Conservation (phyloP, 1,140 invertebrate genomes). For the Dreissena rostriformis region DNA sequence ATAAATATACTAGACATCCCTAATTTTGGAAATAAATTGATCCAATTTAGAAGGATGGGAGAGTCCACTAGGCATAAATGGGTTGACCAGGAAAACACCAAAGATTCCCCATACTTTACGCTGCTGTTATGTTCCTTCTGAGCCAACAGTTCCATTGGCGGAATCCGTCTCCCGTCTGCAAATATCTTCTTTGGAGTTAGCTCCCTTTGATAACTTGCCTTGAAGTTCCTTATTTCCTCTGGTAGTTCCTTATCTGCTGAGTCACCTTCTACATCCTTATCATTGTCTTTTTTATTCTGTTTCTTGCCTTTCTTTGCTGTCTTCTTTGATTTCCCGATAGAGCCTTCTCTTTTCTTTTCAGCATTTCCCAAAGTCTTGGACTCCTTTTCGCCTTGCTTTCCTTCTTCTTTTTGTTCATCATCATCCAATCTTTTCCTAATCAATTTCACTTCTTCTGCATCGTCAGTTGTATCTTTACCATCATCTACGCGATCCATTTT, state of each 20-base stretch:
- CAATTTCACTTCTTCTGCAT: slow-evolving; percentile 16
- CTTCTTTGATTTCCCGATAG: not conserved
- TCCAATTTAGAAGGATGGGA: no score
- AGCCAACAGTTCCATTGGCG: slow-evolving; percentile 72
- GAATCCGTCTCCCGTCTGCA: slow-evolving; percentile 72
- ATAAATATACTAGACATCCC: no score
- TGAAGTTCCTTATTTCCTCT: slow-evolving; percentile 72
- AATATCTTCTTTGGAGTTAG: slow-evolving; percentile 76
- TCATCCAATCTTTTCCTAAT: slow-evolving; percentile 9
- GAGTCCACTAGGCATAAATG: no score
- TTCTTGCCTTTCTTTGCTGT: not conserved
- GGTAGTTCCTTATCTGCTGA: slow-evolving; percentile 52
- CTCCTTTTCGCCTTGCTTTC: not conserved
- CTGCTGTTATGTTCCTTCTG: slow-evolving; percentile 77
- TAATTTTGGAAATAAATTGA: no score
- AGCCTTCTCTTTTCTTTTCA: not conserved
- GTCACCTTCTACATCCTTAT: not conserved
- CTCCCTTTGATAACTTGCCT: slow-evolving; percentile 66
- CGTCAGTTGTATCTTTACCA: not conserved
- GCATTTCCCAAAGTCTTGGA: no score
- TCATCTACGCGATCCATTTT: not conserved
- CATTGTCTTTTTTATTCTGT: slow-evolving; percentile 11
- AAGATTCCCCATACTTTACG: slow-evolving; percentile 68
- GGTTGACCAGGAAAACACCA: no score
- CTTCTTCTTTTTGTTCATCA: not conserved